Evolutionary conservation across 2,113 vertebrate species (phyloP), one percentile per base, ranked within the genome.

Genomic region (Centrocercus urophasianus): DNA sequence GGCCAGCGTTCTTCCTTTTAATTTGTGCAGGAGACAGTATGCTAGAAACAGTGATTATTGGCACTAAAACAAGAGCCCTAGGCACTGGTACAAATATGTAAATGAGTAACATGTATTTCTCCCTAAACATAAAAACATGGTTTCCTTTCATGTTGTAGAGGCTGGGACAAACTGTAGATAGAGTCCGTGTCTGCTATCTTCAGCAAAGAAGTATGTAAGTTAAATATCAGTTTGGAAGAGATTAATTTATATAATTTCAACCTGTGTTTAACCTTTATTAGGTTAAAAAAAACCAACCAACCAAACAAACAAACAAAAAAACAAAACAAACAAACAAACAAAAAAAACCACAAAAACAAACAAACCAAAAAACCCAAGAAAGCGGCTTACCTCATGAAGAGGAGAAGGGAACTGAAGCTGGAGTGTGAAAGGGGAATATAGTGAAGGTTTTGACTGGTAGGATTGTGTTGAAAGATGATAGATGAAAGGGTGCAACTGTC

Each of bases 401-500:
- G 40, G 32, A 34, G 32, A 75, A 69, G 17, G 34, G 43, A 91
- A n/a, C 48, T 63, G 67, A 74, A 73, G 47, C 32, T 59, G 75
- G 20, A 80, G 32, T 64, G 56, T 91, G 38, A 86, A 85, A 83
- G 20, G 13, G 15, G 69, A 59, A 70, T 47, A 73, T 47, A 28
- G 48, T 48, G 67, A 83, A 80, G 27, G 38, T n/a, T 94, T 91
- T 24, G 54, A 34, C 19, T 71, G 88, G 63, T 85, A 20, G 21
- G 38, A 22, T 24, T 80, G n/a, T 80, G 63, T 70, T 95, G 86
- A 78, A 93, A 85, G 85, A 69, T 64, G 52, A 75, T 72, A 17
- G 40, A 87, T 91, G 63, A 94, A 96, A 89, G 71, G 88, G 57
- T 18, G 7, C 67, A 77, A 27, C 60, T 6, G 17, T 83, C 56